Conservation (phyloP, 2,113 vertebrate genomes). For the Chauna torquata region DNA sequence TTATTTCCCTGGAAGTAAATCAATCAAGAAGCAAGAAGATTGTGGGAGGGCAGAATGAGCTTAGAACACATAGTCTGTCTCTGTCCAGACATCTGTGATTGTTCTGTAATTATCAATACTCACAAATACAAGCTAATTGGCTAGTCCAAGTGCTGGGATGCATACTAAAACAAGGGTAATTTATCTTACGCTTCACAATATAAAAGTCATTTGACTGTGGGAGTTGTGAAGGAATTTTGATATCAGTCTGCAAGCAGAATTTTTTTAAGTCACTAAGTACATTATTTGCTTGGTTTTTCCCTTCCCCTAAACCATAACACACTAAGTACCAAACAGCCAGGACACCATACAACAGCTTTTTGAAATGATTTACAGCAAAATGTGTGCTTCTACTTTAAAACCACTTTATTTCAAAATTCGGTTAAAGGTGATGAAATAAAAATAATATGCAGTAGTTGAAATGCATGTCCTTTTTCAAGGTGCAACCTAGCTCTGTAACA, state of each 20-base stretch:
- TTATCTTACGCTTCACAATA: background rate
- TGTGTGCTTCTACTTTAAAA: background rate
- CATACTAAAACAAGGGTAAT: background rate
- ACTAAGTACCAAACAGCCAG: background rate
- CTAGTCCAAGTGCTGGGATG: background rate
- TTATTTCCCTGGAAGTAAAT: background rate
- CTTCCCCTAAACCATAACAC: background rate
- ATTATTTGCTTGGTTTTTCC: background rate
- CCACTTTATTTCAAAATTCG: background rate
- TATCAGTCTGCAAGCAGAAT: background rate
- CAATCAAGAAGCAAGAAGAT: background rate
- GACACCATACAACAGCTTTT: background rate
- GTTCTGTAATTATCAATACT: background rate
- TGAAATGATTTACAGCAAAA: background rate
- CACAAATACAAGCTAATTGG: background rate
- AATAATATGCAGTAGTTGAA: background rate
- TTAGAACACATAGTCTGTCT: background rate
- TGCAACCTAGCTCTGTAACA: background rate
- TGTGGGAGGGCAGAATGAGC: background rate
- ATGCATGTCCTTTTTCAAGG: background rate
- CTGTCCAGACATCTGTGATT: background rate
- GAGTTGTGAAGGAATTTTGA: background rate
- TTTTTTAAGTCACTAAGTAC: background rate
- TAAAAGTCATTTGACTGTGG: background rate
- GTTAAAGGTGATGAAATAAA: background rate